Conservation (phyloP, 2,113 vertebrate genomes). For the Eptatretus burgeri region DNA sequence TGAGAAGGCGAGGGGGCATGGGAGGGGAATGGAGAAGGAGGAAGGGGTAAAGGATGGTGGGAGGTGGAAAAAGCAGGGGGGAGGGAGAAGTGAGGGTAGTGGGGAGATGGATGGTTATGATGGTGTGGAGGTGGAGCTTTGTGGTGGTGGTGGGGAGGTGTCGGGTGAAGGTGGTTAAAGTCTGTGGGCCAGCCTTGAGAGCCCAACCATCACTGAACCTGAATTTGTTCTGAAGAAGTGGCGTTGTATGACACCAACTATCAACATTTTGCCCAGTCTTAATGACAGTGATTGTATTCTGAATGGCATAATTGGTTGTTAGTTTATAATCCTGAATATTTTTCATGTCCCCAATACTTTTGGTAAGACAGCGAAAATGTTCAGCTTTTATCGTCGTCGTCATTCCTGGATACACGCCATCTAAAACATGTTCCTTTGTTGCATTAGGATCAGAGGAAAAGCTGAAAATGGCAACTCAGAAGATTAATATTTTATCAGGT, state of each 20-base stretch:
- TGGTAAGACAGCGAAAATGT: no score
- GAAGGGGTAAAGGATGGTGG: background rate
- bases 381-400: no score
- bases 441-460: constrained; percentile 71
- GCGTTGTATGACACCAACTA: no score
- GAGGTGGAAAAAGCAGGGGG: background rate
- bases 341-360: no score
- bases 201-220: no score
- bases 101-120: background rate
- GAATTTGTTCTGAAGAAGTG: no score
- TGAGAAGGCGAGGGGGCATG: background rate
- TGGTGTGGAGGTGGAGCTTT: background rate
- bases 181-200: no score
- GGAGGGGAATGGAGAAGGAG: background rate
- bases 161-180: no score
- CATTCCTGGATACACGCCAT: background rate
- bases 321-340: no score
- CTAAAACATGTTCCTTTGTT: constrained; percentile 5
- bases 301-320: no score
- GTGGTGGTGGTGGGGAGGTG: background rate
- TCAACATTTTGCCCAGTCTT: no score
- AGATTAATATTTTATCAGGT: constrained; percentile 86
- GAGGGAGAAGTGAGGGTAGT: background rate
- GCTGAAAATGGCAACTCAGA: constrained; percentile 59
- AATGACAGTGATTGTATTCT: no score